A percentile compares a stretch with the other conserved stretches of the same genome.
phyloP scores from a whole-genome alignment of 2,888 invertebrate species.

The Biston stratarius region DNA sequence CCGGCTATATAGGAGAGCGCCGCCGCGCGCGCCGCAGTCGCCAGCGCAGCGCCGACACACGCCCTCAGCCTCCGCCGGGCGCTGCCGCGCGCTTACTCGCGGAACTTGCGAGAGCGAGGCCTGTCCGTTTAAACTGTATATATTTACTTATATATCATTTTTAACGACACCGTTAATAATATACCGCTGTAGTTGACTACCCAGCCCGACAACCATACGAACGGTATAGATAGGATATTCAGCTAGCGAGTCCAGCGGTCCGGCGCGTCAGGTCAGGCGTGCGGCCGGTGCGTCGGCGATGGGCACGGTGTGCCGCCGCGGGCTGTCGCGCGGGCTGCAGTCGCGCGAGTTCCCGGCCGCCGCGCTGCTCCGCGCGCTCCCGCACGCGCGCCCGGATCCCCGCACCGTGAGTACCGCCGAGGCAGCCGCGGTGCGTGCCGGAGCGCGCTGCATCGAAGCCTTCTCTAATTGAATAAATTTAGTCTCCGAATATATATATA shows the following conservation, averaged over 20 bases:
- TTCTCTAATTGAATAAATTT: too few relatives aligned
- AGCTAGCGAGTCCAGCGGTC: too few relatives aligned
- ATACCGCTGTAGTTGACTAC: too few relatives aligned
- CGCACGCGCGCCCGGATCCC: background rate
- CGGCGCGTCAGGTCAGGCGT: slow-evolving; percentile 29
- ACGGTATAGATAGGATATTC: too few relatives aligned
- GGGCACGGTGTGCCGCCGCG: slow-evolving; percentile 61
- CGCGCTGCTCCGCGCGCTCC: slow-evolving; percentile 54
- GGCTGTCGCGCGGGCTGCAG: slow-evolving; percentile 58
- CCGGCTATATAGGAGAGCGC: slow-evolving; percentile 22
- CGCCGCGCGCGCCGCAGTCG: slow-evolving; percentile 4
- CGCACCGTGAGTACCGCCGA: background rate
- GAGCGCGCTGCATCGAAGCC: too few relatives aligned
- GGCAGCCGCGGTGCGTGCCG: too few relatives aligned
- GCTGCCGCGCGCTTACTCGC: background rate
- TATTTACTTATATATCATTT: too few relatives aligned
- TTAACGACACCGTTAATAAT: too few relatives aligned
- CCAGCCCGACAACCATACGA: too few relatives aligned
- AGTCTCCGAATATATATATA: too few relatives aligned
- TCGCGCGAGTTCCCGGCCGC: slow-evolving; percentile 57
- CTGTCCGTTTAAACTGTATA: background rate
- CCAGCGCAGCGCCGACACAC: slow-evolving; percentile 32
- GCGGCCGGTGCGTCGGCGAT: slow-evolving; percentile 28
- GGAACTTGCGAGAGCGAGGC: background rate
- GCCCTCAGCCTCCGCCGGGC: background rate